Evolutionary conservation across 2,113 vertebrate genomes (phyloP), one percentile per base, ranked within the genome.

Genomic region (Atractosteus spatula): DNA sequence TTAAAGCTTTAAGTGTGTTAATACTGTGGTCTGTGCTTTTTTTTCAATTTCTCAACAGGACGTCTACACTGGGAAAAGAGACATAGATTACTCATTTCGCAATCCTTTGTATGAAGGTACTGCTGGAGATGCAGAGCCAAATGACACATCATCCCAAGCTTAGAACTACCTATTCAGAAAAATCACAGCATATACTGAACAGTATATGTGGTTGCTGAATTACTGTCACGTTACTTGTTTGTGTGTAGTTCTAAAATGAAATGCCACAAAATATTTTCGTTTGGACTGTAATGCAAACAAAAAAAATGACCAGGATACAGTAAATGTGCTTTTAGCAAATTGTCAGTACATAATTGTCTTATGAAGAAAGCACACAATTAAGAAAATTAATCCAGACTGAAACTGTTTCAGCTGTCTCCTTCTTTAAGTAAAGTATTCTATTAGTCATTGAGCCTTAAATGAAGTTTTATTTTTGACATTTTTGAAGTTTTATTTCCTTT

Each of bases 21-120:
- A 13, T 4, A 68, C 71, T 41, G 10, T 74, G 54, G 10, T 55
- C 17, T 62, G 10, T 14, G 41, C 10, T 73, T 55, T 71, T 10
- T 29, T 68, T 44, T 56, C 47, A 67, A n/a, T 59, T n/a, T 59
- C 13, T 7, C n/a, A 59, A 59, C 12, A 59, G 57, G 57, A 59
- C 3, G 1, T 4, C n/a, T 4, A 16, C 57, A n/a, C 3, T n/a
- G 10, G 47, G 47, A 7, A 78, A 76, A 86, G 68, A 67, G 74
- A 77, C 11, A 78, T 73, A 79, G 85, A 78, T 55, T 78, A 86
- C 71, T 91, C 88, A 70, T 92, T 92, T 74, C 71, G 79, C 76
- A 91, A 92, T 78, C 89, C 89, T 5, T 68, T 90, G 79, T 92
- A 92, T 80, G 76, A 75, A 65, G 71, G 71, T 71, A 29, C 82